Percentiles rank a stretch among this genome's conserved stretches.
phyloP scores from a whole-genome alignment of 2,113 vertebrate species.

The Trachemys scripta region DNA sequence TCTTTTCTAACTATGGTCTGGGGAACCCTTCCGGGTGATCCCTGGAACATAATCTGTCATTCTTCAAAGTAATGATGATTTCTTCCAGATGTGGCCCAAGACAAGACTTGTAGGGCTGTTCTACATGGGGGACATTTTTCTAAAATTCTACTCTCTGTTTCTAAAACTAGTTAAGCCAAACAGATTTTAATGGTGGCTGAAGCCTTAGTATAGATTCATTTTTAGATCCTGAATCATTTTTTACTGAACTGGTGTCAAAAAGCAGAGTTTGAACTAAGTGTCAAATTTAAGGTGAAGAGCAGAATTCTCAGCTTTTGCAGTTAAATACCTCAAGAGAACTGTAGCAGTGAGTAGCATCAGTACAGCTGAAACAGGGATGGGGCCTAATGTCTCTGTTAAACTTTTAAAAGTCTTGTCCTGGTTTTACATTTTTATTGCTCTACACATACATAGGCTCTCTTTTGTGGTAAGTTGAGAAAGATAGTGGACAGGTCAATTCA shows the following conservation, averaged over 20 bases:
- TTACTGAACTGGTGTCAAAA: neutral
- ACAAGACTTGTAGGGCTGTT: neutral
- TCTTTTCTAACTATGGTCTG: neutral
- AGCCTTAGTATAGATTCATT: neutral
- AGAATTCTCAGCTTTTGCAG: neutral
- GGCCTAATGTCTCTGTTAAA: neutral
- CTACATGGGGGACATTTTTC: neutral
- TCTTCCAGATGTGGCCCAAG: neutral
- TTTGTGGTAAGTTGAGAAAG: neutral
- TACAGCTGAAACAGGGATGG: neutral
- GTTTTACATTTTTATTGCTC: neutral
- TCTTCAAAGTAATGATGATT: neutral
- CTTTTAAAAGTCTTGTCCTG: neutral
- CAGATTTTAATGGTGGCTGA: neutral
- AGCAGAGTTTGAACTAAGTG: neutral
- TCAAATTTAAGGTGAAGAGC: neutral
- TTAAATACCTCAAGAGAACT: neutral
- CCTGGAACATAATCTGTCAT: neutral
- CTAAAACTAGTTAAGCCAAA: neutral
- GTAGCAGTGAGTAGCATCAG: neutral
- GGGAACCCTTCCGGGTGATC: neutral
- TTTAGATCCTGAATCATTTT: neutral
- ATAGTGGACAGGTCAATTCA: neutral
- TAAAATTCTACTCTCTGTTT: neutral
- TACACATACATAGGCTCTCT: neutral